phyloP scores from a whole-genome alignment of 2,797 vertebrate species.

The Sebastes trivittatus region DNA sequence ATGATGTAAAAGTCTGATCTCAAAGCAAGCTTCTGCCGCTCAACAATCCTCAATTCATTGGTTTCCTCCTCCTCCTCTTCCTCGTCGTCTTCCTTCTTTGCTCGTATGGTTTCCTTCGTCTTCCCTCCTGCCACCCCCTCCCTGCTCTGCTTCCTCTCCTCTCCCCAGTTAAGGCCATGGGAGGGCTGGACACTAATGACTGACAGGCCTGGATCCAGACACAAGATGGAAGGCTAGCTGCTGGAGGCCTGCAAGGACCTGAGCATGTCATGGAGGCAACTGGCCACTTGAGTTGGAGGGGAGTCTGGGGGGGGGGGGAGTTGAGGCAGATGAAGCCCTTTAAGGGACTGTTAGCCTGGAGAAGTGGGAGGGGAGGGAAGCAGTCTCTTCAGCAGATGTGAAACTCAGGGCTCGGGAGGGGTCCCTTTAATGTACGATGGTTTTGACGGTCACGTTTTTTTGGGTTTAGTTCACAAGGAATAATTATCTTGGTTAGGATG shows the following conservation, averaged over 20 bases:
- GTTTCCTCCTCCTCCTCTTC: not conserved
- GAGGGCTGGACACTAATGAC: conserved; percentile 50
- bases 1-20: conserved; percentile 46
- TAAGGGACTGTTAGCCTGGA: conserved; percentile 32
- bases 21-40: conserved; percentile 24
- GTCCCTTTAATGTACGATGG: conserved; percentile 56
- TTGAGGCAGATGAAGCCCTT: conserved; percentile 48
- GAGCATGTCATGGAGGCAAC: conserved; percentile 41
- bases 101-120: conserved; percentile 1
- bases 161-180: conserved; percentile 63
- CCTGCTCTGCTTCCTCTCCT: conserved; percentile 31
- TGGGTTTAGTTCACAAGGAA: conserved; percentile 72
- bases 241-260: conserved; percentile 49
- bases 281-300: conserved; percentile 13
- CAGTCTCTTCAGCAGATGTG: conserved; percentile 47
- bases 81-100: not conserved
- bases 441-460: conserved; percentile 54
- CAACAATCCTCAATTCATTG: not conserved
- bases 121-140: not conserved
- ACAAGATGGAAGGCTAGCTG: conserved; percentile 41
- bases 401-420: conserved; percentile 24
- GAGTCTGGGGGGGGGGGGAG: not conserved
- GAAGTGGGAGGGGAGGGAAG: not conserved
- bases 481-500: conserved; percentile 61
- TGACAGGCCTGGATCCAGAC: conserved; percentile 44